A percentile compares a stretch with the other conserved stretches of the same genome.
phyloP scores from a whole-genome alignment of 2,888 invertebrate species.

The Orchesella flavescens region DNA sequence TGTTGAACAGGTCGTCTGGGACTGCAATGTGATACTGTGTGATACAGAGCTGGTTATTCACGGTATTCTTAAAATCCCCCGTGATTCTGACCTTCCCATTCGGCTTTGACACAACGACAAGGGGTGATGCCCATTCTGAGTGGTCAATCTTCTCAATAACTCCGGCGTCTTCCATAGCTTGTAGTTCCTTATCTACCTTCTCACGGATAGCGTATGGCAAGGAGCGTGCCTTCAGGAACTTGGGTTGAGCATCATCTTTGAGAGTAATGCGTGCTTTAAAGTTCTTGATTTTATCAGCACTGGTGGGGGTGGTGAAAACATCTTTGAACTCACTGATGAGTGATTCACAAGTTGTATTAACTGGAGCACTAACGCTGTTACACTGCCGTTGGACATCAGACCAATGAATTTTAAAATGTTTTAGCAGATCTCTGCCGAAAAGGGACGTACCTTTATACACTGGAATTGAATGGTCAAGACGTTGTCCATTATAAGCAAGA shows the following conservation, averaged over 20 bases:
- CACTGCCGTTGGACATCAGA: constrained; percentile 22
- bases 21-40: constrained; percentile 72
- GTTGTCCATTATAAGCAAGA: constrained; percentile 22
- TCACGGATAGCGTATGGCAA: constrained; percentile 72
- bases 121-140: constrained; percentile 73
- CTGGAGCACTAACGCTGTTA: constrained; percentile 7
- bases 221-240: constrained; percentile 70
- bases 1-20: constrained; percentile 69
- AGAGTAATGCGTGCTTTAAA: constrained; percentile 66
- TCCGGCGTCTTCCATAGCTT: constrained; percentile 66
- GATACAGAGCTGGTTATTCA: constrained; percentile 71
- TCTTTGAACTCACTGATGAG: constrained; percentile 51
- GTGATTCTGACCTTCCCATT: constrained; percentile 73
- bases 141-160: constrained; percentile 68
- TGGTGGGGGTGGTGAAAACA: constrained; percentile 51
- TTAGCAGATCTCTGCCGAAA: constrained; percentile 59
- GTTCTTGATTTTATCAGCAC: constrained; percentile 55
- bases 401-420: constrained; percentile 51
- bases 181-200: constrained; percentile 71
- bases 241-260: constrained; percentile 70
- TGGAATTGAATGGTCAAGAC: constrained; percentile 16
- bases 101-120: constrained; percentile 73
- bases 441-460: constrained; percentile 51
- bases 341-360: neutral
- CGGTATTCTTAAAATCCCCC: constrained; percentile 72